phyloP scores from a whole-genome alignment of 2,797 vertebrate species.

The Enteromius paludinosus region DNA sequence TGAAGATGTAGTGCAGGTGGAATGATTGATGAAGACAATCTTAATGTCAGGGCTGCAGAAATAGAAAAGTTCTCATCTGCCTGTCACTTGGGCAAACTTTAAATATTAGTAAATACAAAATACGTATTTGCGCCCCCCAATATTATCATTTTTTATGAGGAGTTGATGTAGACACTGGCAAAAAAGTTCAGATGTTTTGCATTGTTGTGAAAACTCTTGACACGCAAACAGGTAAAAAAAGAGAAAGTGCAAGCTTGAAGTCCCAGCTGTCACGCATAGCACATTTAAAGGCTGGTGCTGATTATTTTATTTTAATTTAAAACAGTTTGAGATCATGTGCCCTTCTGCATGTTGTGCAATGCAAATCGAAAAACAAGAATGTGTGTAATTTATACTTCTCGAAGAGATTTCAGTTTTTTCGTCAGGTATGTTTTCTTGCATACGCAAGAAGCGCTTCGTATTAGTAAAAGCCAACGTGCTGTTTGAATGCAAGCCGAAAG shows the following conservation, averaged over 20 bases:
- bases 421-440: constrained; percentile 65
- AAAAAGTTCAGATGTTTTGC: too few relatives aligned
- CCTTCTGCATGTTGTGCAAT: constrained; percentile 76
- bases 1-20: constrained; percentile 2
- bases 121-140: neutral
- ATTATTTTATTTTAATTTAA: too few relatives aligned
- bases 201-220: too few relatives aligned
- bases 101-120: neutral
- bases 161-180: too few relatives aligned
- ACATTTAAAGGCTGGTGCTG: too few relatives aligned
- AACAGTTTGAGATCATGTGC: constrained; percentile 57
- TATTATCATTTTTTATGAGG: too few relatives aligned
- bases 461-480: constrained; percentile 72
- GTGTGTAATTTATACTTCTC: constrained; percentile 77
- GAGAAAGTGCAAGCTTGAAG: too few relatives aligned
- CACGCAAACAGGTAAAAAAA: too few relatives aligned
- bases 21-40: constrained; percentile 29
- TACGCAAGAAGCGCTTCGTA: constrained; percentile 48
- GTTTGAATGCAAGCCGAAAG: constrained; percentile 73
- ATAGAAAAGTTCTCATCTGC: constrained; percentile 27
- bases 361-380: constrained; percentile 73
- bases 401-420: constrained; percentile 64
- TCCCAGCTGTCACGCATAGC: too few relatives aligned
- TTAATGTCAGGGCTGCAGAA: neutral
- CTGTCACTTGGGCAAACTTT: neutral